Evolutionary conservation across 2,113 vertebrate species (phyloP), one percentile per base, ranked within the genome.

Genomic region (Hemicordylus capensis): DNA sequence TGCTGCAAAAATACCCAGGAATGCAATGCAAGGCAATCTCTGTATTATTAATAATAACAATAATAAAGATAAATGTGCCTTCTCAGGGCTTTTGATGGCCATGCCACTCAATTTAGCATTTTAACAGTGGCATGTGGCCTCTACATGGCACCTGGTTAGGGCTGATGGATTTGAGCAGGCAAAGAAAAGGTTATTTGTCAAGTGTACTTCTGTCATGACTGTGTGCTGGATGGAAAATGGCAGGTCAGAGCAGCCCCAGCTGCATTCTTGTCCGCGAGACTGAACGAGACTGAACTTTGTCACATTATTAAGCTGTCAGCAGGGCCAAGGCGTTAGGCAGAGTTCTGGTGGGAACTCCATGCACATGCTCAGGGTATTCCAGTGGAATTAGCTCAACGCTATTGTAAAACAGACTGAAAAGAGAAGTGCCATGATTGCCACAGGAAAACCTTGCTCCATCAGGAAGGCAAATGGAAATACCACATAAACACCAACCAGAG

Each of bases 271-370:
- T 93, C 95, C 95, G 91, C 96, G 95, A 96, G 96, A 95, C 93
- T 94, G 96, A 95, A 95, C 0, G 80, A 94, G 95, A 84, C 95
- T 96, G 96, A 97, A 96, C 96, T 97, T 97, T 96, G 96, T 96
- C 97, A 97, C 97, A 93, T 97, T 97, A 97, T 97, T 97, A 97
- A 97, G 94, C 96, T 97, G 97, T 97, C 97, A 97, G 96, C 96
- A 93, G 92, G 51, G 3, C 95, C 87, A 91, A 91, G 95, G 94
- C 90, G 85, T 96, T 95, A 96, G 95, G 96, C 96, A 94, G 96
- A 96, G 97, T 97, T 96, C 96, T 96, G 95, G 94, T 97, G 97
- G 96, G 96, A 97, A 97, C 94, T 95, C 94, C 94, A 94, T 88
- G 94, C 96, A 95, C 95, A 96, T 95, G 96, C 93, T 96, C 87